Conservation (phyloP, 2,113 vertebrate genomes). For the Artemisiospiza belli region DNA sequence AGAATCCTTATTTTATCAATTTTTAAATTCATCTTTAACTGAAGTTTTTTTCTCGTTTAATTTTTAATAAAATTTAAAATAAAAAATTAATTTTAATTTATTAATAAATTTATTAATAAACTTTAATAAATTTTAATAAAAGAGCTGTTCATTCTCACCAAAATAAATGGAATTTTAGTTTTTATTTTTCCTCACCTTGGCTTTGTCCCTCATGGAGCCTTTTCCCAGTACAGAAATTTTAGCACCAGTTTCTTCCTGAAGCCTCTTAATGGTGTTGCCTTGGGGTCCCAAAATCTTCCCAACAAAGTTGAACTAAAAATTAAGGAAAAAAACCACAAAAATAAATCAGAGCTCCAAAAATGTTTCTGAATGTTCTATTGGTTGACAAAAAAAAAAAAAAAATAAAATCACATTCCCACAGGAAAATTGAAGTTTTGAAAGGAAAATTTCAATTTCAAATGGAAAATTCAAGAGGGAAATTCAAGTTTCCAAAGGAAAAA, state of each 20-base stretch:
- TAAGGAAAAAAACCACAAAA: neutral
- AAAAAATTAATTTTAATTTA: too few species aligned
- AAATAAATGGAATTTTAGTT: fast-evolving
- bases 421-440: too few species aligned
- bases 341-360: neutral
- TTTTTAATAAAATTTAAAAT: neutral
- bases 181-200: conserved; percentile 78
- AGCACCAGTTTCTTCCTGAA: conserved; percentile 81
- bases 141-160: too few species aligned
- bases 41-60: neutral
- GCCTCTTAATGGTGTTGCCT: conserved; percentile 95
- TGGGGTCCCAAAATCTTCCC: conserved; percentile 98
- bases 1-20: neutral
- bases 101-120: too few species aligned
- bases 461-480: neutral
- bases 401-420: neutral
- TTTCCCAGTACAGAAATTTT: conserved; percentile 96
- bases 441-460: neutral
- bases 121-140: neutral
- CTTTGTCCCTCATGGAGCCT: conserved; percentile 96
- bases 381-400: neutral
- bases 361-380: neutral
- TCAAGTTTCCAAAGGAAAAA: neutral
- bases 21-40: neutral
- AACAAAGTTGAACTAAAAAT: conserved; percentile 94